Percentiles rank a stretch among this genome's conserved stretches.
Conservation (phyloP, 35 echinoderm and acorn worm genomes). For the Apostichopus parvimensis region DNA sequence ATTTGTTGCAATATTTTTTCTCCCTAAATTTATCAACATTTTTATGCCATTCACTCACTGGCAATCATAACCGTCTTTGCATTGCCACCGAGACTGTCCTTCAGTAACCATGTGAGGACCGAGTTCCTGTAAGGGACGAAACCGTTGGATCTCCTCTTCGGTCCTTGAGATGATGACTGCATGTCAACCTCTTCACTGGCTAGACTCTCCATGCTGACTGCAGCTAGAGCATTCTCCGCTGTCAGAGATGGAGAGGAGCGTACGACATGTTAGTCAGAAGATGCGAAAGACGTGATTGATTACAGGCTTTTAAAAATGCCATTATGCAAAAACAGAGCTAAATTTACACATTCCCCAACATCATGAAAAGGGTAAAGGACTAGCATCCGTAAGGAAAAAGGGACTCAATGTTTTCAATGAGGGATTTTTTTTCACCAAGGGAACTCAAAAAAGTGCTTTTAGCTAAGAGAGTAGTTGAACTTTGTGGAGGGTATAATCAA, state of each 20-base stretch:
- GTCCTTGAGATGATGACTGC: conserved; percentile 20
- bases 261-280: not conserved
- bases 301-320: not conserved
- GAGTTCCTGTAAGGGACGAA: conserved; percentile 97
- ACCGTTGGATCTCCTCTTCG: conserved; percentile 50
- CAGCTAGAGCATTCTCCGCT: conserved; percentile 77
- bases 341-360: not conserved
- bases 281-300: not conserved
- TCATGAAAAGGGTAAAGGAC: not conserved
- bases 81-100: conserved; percentile 96
- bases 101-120: conserved; percentile 94
- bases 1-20: too few species aligned
- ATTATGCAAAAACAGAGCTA: not conserved
- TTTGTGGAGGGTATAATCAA: not conserved
- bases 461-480: not conserved
- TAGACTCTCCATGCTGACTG: conserved; percentile 88
- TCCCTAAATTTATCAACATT: too few species aligned
- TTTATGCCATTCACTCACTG: conserved; percentile 66
- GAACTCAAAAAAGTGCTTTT: not conserved
- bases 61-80: conserved; percentile 98
- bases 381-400: not conserved
- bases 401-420: not conserved
- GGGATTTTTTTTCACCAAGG: not conserved
- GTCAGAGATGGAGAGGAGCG: not conserved
- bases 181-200: conserved; percentile 75